Base-by-base conservation (phyloP, 2,888 invertebrate species). In the Agrotis segetum region DNA sequence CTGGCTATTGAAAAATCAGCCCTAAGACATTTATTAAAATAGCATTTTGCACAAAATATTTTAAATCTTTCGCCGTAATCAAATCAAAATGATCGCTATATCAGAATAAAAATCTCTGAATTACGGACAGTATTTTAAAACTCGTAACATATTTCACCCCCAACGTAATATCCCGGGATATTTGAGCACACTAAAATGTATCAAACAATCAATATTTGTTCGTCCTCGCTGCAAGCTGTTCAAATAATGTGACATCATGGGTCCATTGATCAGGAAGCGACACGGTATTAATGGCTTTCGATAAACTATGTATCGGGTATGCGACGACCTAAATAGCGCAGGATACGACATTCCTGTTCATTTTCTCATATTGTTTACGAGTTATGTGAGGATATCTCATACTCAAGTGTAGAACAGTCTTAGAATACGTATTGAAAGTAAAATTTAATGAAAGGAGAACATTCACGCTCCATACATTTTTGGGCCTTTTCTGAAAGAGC, bases 151-250 rank as follows among this genome's bases (percentile, higher is more conserved):
- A 52, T 58, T 74, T 47, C 67, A 47, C 47, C 17, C 13, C n/a
- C 59, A 77, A 67, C 78, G 59, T n/a, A 49, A 50, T 66, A 70
- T 62, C 67, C 34, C 46, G 49, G 11, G 55, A 11, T 88, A 74
- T 88, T 89, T 88, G 87, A 82, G 79, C 83, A 85, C 67, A 81
- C 82, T 87, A 85, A 84, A 86, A 87, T 89, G 74, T 70, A 85
- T 84, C 83, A 83, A 77, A 83, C 77, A 83, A 82, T 82, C 86
- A 90, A 91, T 90, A 90, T 90, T 90, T 90, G 88, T 81, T 61
- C 47, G 66, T 79, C 77, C 74, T 77, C 80, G 76, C 34, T 61
- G 69, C 74, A 87, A 87, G 88, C 90, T 91, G 90, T 85, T 88
- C 88, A 91, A 90, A 91, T 88, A 90, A 82, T 78, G 82, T 86